Base-by-base conservation (phyloP, 2,797 vertebrate genomes). In the Arremon aurantiirostris region DNA sequence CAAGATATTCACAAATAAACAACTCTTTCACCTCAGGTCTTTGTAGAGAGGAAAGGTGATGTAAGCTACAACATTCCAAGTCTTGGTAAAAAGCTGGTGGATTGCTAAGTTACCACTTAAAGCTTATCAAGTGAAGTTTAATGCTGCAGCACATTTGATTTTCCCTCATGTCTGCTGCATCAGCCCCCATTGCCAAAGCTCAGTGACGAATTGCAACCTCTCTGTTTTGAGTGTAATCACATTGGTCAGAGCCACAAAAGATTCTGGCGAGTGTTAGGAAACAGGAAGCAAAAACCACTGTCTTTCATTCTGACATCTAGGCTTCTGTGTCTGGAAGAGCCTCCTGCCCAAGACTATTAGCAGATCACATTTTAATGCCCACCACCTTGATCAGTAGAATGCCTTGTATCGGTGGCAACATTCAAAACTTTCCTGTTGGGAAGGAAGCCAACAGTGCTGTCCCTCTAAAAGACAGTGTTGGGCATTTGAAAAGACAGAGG, bases 41-140 rank as follows among this genome's bases (percentile, higher is more conserved):
- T 73, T 34, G 23, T 16, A 72, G 42, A 49, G 26, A 81, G 69
- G 21, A 82, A 79, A 64, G 76, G 26, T 59, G 52, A 73, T 56
- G 26, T 39, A 92, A 95, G 26, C 53, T 65, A 80, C 42, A 49
- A 72, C 28, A 32, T 73, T 94, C 47, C 44, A 60, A 82, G 46
- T 85, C 81, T 34, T 90, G 69, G 84, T 56, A 73, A 92, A 92
- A 90, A 82, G 27, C 53, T 90, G 12, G 46, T 83, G 32, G 86
- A 93, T 93, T 84, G 88, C 82, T 68, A 89, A 30, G 44, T 68
- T 57, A 37, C 47, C 53, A 49, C 50, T 88, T 94, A 50, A 63
- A 92, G 52, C 34, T 86, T 89, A 94, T 41, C 56, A 94, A 94
- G 89, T 9, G 32, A 90, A 83, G 44, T 87, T 80, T 20, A 88